Evolutionary conservation across 1,140 invertebrate genomes (phyloP).

Genomic region (Zaprionus taronus): DNA sequence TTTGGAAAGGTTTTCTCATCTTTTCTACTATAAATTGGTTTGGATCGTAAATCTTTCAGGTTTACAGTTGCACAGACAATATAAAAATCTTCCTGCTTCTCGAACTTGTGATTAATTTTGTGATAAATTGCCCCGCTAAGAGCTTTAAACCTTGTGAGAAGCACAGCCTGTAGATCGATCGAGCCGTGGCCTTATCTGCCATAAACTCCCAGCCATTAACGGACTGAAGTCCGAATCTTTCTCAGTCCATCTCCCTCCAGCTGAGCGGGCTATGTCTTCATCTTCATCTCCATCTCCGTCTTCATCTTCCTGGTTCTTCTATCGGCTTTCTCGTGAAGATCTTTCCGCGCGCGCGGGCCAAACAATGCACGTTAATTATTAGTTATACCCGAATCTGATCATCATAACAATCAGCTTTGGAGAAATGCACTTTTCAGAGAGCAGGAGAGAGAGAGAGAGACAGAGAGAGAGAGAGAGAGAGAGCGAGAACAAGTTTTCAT

Average conservation of each 20-base stretch:
- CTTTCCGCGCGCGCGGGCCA: constrained; percentile 37
- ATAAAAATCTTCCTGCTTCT: neutral
- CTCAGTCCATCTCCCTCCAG: neutral
- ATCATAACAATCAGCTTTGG: constrained; percentile 53
- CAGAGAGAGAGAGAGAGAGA: neutral
- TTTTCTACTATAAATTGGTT: neutral
- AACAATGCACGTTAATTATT: constrained; percentile 61
- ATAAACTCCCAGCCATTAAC: constrained; percentile 2
- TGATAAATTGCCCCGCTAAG: constrained; percentile 3
- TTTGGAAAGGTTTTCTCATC: neutral
- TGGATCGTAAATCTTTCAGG: neutral
- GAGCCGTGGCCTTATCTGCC: neutral
- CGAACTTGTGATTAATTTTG: neutral
- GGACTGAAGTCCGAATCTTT: neutral
- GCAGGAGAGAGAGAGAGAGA: neutral
- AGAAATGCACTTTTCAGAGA: constrained; percentile 31
- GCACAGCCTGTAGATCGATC: neutral
- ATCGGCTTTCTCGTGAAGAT: constrained; percentile 31
- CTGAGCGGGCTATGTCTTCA: neutral
- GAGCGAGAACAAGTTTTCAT: constrained; percentile 30
- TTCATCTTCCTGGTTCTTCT: constrained; percentile 1
- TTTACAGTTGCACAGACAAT: constrained; percentile 2
- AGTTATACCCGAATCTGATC: constrained; percentile 53
- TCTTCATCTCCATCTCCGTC: neutral
- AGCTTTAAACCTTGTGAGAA: neutral